These are phyloP conservation scores for Castor canadensis DNA, from an alignment of 2,113 vertebrate genomes.

Conservation along the genomic window DNA sequence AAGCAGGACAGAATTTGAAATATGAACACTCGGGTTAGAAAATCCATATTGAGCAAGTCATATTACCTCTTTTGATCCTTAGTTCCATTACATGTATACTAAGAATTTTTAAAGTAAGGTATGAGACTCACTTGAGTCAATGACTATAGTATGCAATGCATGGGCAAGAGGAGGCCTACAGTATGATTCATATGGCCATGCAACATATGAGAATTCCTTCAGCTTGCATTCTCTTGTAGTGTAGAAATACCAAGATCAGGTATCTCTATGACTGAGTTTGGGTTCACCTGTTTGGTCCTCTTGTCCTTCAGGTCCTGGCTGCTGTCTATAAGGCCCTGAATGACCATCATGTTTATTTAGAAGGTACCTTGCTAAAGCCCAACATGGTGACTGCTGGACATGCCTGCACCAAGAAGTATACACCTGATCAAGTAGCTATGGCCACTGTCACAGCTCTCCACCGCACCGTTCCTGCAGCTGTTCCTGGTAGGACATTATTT, in stretches of 20 bases:
- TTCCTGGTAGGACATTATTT: slow-evolving; percentile 88
- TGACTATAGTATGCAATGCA: background rate
- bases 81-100: background rate
- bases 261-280: background rate
- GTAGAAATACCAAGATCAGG: background rate
- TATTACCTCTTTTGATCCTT: background rate
- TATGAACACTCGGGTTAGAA: background rate
- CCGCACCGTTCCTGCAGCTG: slow-evolving; percentile 94
- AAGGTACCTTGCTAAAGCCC: slow-evolving; percentile 96
- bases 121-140: background rate
- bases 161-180: background rate
- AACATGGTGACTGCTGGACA: slow-evolving; percentile 98
- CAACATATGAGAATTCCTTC: background rate
- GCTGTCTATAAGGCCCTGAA: slow-evolving; percentile 96
- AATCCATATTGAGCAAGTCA: background rate
- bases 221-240: background rate
- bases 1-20: background rate
- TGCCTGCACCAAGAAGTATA: slow-evolving; percentile 93
- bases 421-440: slow-evolving; percentile 93
- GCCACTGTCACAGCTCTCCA: slow-evolving; percentile 94
- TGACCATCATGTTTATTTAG: slow-evolving; percentile 96
- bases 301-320: slow-evolving; percentile 90
- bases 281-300: background rate
- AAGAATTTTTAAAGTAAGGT: slow-evolving; percentile 21
- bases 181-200: background rate